Conservation (phyloP, 2,888 invertebrate species). For the Lochmaea crataegi region DNA sequence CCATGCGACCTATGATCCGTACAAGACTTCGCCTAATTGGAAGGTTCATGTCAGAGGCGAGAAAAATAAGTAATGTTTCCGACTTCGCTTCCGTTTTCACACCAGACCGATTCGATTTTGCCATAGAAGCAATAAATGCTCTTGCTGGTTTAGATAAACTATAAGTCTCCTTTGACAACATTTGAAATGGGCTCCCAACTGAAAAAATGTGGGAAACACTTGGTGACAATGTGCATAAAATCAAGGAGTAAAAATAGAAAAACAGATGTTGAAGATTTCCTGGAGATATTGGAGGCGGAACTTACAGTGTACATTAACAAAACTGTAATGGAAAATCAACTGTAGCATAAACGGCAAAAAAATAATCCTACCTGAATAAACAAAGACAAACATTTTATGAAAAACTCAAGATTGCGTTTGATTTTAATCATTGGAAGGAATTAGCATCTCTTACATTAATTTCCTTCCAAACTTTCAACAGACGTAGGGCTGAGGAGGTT, state of each 20-base stretch:
- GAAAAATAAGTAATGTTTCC: too few species aligned
- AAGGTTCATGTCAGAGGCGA: conserved; percentile 24
- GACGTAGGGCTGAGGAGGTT: conserved; percentile 32
- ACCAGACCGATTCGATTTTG: conserved; percentile 30
- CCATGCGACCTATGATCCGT: conserved; percentile 42
- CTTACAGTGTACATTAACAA: conserved; percentile 27
- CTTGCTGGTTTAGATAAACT: conserved; percentile 32
- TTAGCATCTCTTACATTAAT: too few species aligned
- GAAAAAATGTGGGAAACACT: conserved; percentile 39
- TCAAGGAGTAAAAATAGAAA: conserved; percentile 29
- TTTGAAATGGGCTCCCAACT: conserved; percentile 42
- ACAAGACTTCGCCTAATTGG: conserved; percentile 32
- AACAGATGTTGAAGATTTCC: conserved; percentile 32
- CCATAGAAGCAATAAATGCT: conserved; percentile 30
- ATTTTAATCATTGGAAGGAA: too few species aligned
- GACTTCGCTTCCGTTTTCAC: too few species aligned
- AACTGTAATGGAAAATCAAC: conserved; percentile 31
- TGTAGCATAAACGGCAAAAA: conserved; percentile 33
- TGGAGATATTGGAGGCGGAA: conserved; percentile 30
- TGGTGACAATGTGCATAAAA: conserved; percentile 39
- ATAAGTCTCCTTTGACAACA: conserved; percentile 36
- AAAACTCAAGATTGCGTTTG: too few species aligned
- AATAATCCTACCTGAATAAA: conserved; percentile 28
- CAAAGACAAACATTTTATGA: conserved; percentile 3
- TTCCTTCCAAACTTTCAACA: conserved; percentile 27